phyloP scores from a whole-genome alignment of 2,113 vertebrate genomes.

The Mesoclemmys tuberculata region DNA sequence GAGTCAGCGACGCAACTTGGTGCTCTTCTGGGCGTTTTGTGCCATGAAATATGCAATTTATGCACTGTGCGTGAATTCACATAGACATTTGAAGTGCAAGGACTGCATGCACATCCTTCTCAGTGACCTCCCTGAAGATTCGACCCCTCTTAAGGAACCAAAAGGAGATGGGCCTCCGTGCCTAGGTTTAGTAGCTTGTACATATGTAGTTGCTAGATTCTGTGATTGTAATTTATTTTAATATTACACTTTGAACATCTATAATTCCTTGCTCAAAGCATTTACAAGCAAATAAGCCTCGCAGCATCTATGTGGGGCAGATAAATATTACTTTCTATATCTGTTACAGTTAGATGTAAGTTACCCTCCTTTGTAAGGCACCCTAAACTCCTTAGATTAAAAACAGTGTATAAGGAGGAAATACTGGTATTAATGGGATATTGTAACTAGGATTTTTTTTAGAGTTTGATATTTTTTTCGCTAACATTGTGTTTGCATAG shows the following conservation, averaged over 20 bases:
- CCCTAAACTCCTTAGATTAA: neutral
- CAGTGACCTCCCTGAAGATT: conserved; percentile 33
- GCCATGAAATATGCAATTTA: conserved; percentile 97
- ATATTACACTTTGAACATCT: neutral
- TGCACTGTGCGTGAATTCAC: conserved; percentile 89
- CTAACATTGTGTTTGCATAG: neutral
- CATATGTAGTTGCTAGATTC: neutral
- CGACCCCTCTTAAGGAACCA: neutral
- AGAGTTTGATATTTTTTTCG: neutral
- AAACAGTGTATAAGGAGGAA: neutral
- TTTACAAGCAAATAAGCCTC: neutral
- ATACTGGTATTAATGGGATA: neutral
- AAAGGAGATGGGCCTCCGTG: conserved; percentile 19
- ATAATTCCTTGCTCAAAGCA: neutral
- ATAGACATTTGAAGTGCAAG: conserved; percentile 78
- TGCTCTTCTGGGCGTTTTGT: conserved; percentile 92
- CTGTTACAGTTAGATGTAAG: neutral
- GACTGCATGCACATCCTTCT: conserved; percentile 64
- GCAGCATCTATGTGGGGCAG: neutral
- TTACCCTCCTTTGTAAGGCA: neutral
- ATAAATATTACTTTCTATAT: neutral
- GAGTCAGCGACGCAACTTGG: conserved; percentile 80
- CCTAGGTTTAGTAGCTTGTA: conserved; percentile 25
- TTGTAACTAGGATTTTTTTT: neutral
- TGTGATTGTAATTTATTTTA: neutral